Percentiles rank a stretch among this genome's conserved stretches.
phyloP scores from a whole-genome alignment of 1,140 invertebrate species.

The Drosophila kanapiae region DNA sequence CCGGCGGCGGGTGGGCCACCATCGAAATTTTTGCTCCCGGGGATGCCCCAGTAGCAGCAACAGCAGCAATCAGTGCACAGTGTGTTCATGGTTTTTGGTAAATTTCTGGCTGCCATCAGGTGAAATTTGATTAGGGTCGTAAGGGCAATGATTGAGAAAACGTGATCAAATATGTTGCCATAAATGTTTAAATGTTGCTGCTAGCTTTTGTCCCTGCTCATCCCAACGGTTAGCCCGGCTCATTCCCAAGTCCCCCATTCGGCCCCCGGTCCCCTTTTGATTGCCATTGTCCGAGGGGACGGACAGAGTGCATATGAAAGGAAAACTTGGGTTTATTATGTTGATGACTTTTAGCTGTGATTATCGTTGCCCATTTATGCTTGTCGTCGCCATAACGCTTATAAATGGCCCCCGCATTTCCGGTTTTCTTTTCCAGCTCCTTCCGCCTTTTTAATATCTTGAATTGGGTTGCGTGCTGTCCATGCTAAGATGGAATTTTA shows the following conservation, averaged over 20 bases:
- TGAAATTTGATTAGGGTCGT: conserved; percentile 84
- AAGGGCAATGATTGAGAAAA: conserved; percentile 84
- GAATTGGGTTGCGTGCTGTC: conserved; percentile 28
- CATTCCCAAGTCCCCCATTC: neutral
- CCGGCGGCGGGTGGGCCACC: neutral
- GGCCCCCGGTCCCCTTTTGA: neutral
- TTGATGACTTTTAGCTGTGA: conserved; percentile 80
- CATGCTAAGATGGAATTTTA: conserved; percentile 14
- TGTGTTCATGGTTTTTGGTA: conserved; percentile 77
- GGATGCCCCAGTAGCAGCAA: conserved; percentile 13
- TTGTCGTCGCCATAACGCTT: conserved; percentile 66
- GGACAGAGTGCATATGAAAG: conserved; percentile 57
- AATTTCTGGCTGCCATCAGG: conserved; percentile 78
- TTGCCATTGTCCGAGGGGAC: conserved; percentile 51
- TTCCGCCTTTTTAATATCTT: conserved; percentile 17
- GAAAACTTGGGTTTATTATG: conserved; percentile 81
- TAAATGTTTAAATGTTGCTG: conserved; percentile 83
- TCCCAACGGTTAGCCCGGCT: conserved; percentile 2
- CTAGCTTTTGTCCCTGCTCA: conserved; percentile 56
- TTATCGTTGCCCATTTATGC: conserved; percentile 72
- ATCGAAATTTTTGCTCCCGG: conserved; percentile 17
- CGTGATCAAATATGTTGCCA: conserved; percentile 84
- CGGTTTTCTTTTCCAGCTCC: conserved; percentile 9
- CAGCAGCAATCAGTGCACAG: conserved; percentile 78
- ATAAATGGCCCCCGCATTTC: conserved; percentile 37